Evolutionary conservation across 2,113 vertebrate species (phyloP).

Genomic region (Casuarius casuarius): DNA sequence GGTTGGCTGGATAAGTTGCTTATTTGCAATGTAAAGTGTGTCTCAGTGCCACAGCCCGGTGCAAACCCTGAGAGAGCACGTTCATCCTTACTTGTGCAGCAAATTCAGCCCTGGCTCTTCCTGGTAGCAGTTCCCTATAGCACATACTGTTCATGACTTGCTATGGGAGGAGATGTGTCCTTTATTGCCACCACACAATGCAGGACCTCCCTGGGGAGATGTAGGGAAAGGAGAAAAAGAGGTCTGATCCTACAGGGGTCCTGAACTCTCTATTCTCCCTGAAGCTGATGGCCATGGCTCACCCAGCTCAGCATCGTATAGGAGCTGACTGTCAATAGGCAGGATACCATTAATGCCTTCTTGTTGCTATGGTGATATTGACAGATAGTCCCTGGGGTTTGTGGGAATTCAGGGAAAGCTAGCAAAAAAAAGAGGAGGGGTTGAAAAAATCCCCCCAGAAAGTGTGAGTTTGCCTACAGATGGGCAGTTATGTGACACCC

Average conservation of each 20-base stretch:
- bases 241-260: background rate
- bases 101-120: background rate
- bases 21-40: conserved; percentile 65
- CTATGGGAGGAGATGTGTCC: background rate
- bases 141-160: background rate
- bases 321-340: conserved; percentile 15
- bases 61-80: conserved; percentile 9
- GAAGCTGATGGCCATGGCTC: background rate
- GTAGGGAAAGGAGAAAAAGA: background rate
- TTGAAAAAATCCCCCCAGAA: background rate
- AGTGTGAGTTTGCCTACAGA: background rate
- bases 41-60: background rate
- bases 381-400: background rate
- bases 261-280: background rate
- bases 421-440: background rate
- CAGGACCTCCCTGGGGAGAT: background rate
- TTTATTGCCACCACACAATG: background rate
- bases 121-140: background rate
- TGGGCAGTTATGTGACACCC: background rate
- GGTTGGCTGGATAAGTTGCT: conserved; percentile 38
- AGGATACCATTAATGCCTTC: conserved; percentile 29
- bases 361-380: conserved; percentile 67
- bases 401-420: conserved; percentile 23
- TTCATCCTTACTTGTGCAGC: background rate
- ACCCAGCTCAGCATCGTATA: background rate